phyloP scores from a whole-genome alignment of 1,140 invertebrate species.

The Bombus haemorrhoidalis region DNA sequence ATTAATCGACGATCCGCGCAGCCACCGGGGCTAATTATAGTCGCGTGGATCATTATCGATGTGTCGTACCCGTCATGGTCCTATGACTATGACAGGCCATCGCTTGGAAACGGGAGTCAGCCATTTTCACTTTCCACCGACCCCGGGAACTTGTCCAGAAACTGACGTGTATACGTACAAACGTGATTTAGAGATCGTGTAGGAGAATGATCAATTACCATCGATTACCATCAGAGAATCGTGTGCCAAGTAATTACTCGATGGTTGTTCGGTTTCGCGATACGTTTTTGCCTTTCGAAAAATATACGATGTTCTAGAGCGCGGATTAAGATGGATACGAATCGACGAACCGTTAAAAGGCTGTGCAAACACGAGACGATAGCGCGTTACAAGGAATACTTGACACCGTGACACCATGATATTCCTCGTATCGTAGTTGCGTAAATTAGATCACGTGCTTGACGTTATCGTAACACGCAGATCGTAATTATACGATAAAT shows the following conservation, averaged over 20 bases:
- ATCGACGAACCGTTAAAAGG: not conserved
- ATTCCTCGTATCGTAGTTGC: not conserved
- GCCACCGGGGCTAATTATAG: constrained; percentile 56
- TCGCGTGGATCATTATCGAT: constrained; percentile 65
- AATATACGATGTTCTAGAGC: not conserved
- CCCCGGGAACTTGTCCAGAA: constrained; percentile 36
- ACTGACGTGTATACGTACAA: constrained; percentile 8
- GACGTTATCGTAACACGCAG: not conserved
- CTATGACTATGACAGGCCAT: constrained; percentile 23
- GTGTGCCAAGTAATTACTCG: not conserved
- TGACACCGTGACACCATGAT: not conserved
- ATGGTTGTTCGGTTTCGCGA: not conserved
- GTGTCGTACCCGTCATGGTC: not conserved
- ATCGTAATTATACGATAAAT: constrained; percentile 19
- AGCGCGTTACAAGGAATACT: not conserved
- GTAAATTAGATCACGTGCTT: not conserved
- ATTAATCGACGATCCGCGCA: constrained; percentile 35
- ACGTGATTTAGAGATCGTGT: not conserved
- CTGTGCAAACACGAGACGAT: not conserved
- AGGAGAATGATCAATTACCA: constrained; percentile 10
- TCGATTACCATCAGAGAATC: constrained; percentile 14
- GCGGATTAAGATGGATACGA: not conserved
- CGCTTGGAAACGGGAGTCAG: constrained; percentile 46
- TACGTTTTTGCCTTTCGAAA: not conserved
- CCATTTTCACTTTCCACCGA: constrained; percentile 65